Base-by-base conservation (phyloP, 2,797 vertebrate genomes). In the Squalus acanthias region DNA sequence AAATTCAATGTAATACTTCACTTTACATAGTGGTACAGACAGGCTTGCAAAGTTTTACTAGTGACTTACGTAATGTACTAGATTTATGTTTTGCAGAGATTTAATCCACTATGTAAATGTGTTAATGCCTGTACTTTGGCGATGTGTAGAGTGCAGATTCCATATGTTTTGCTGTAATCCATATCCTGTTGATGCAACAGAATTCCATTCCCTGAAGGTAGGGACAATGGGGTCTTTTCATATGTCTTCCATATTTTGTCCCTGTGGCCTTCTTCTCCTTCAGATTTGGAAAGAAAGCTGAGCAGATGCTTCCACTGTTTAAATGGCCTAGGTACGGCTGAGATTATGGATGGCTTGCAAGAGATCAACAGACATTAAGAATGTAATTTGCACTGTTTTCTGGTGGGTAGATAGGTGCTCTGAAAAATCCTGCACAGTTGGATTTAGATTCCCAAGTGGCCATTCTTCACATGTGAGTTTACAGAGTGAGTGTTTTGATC, bases 161-260 rank as follows among this genome's bases (percentile, higher is more conserved):
- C 29, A 63, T 63, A 63, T 50, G 82, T 50, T 50, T 50, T 85
- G 46, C 82, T 50, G 7, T 24, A 24, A 8, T 70, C 39, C 69
- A 74, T 50, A 95, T 95, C 94, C 29, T 95, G 70, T 76, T 95
- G 94, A 95, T 76, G 24, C 69, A 95, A 57, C 29, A 76, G 24
- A 95, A 95, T 95, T 74, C 15, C 20, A 72, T 72, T 95, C 29
- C 29, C 70, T 95, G 50, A 60, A 60, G 70, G 70, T 46, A 69
- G 65, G 63, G n/a, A 93, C 91, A 69, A 46, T 69, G 63, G 69
- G 39, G 24, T 95, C 5, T 53, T 69, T 57, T 95, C 94, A 95
- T 39, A 13, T 70, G 92, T 50, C 67, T 95, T 95, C 67, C 22
- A 5, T 76, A 76, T 95, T 95, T 76, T 76, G 5, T 33, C 94